Conservation (phyloP, 2,113 vertebrate species). For the Nycticebus coucang region DNA sequence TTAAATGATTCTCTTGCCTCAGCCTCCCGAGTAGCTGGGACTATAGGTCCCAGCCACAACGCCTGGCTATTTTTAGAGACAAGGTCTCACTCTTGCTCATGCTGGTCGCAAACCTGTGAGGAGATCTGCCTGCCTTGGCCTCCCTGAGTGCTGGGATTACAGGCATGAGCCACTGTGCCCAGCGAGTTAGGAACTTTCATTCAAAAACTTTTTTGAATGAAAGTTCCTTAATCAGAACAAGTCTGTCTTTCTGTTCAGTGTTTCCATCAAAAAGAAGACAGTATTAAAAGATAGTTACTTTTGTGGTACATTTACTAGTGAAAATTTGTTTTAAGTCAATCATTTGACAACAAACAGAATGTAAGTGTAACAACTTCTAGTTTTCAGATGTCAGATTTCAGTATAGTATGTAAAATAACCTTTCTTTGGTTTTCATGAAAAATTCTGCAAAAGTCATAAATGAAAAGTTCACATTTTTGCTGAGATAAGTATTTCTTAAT, state of each 20-base stretch:
- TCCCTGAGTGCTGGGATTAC: too few relatives aligned
- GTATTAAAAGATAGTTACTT: neutral
- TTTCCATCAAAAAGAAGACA: neutral
- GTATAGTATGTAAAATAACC: rapidly evolving
- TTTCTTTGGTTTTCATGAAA: neutral
- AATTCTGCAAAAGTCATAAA: neutral
- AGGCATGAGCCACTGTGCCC: too few relatives aligned
- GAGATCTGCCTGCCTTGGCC: too few relatives aligned
- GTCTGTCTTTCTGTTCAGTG: neutral
- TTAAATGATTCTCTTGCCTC: too few relatives aligned
- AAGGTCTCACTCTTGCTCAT: too few relatives aligned
- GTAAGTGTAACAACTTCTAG: neutral
- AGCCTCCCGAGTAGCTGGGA: too few relatives aligned
- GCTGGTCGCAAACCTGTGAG: too few relatives aligned
- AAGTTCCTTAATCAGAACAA: neutral
- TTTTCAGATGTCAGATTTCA: neutral
- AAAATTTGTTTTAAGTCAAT: neutral
- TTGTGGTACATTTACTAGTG: neutral
- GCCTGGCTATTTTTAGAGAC: too few relatives aligned
- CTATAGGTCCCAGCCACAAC: too few relatives aligned
- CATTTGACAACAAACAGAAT: neutral
- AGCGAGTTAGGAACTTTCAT: too few relatives aligned
- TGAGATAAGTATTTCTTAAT: neutral
- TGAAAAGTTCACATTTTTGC: neutral
- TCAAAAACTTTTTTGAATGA: too few relatives aligned